A percentile compares a stretch with the other conserved stretches of the same genome.
Conservation (phyloP, 2,113 vertebrate genomes). For the Crotalus helleri region DNA sequence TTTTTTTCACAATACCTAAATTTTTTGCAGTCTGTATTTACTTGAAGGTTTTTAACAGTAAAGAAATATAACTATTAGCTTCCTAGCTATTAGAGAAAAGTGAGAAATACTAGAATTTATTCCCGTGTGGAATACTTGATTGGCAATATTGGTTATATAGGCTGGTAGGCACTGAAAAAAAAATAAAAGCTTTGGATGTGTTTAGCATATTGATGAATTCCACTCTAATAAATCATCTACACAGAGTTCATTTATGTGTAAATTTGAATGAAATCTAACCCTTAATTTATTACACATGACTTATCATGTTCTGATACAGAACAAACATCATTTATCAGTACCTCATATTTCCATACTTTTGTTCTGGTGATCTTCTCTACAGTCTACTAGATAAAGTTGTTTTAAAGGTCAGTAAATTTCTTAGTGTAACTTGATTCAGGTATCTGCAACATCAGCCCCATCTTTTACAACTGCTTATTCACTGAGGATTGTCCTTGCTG, state of each 20-base stretch:
- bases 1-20: conserved; percentile 39
- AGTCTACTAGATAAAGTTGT: conserved; percentile 31
- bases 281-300: background rate
- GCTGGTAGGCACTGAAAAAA: background rate
- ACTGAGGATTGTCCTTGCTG: conserved; percentile 38
- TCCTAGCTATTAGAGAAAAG: background rate
- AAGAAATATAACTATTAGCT: conserved; percentile 19
- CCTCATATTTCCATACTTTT: conserved; percentile 42
- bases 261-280: conserved; percentile 17
- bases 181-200: background rate
- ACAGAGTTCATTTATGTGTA: background rate
- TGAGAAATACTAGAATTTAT: background rate
- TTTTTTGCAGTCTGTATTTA: conserved; percentile 36
- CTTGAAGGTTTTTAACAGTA: conserved; percentile 22
- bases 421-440: conserved; percentile 42
- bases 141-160: background rate
- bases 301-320: conserved; percentile 42
- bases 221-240: conserved; percentile 12
- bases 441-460: conserved; percentile 53
- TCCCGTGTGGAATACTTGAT: conserved; percentile 10
- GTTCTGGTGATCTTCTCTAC: conserved; percentile 46
- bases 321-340: conserved; percentile 49
- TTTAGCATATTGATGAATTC: background rate
- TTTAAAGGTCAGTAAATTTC: conserved; percentile 6
- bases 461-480: conserved; percentile 46